Conservation (phyloP, 1,140 invertebrate genomes). For the Brachionus rubens region DNA sequence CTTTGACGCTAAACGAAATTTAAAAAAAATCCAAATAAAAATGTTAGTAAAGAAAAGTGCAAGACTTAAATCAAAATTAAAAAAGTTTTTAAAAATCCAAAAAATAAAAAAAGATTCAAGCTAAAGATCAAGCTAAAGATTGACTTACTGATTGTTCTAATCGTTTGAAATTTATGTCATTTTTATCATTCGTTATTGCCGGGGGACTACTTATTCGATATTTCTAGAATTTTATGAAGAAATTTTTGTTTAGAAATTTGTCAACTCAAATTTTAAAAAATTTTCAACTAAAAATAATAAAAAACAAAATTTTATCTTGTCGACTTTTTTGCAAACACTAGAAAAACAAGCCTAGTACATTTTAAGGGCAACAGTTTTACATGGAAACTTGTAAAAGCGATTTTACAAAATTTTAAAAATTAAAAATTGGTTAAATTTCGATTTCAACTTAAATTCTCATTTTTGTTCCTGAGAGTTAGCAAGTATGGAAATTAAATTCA, state of each 20-base stretch:
- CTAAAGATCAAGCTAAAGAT: not conserved
- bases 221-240: constrained; percentile 1
- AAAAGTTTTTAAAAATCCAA: too few species aligned
- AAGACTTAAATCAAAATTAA: not conserved
- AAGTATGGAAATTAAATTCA: too few species aligned
- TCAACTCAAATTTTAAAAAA: not conserved
- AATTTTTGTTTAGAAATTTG: not conserved
- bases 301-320: too few species aligned
- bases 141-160: constrained; percentile 32
- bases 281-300: not conserved
- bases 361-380: too few species aligned
- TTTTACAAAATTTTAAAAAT: too few species aligned
- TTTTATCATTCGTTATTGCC: constrained; percentile 8
- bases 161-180: constrained; percentile 13
- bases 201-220: not conserved
- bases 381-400: too few species aligned
- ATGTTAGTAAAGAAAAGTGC: constrained; percentile 14
- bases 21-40: not conserved
- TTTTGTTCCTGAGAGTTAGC: too few species aligned
- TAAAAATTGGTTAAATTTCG: too few species aligned
- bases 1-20: not conserved
- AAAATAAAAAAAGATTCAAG: not conserved
- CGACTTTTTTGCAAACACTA: too few species aligned
- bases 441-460: too few species aligned
- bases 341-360: too few species aligned